phyloP scores from a whole-genome alignment of 2,797 vertebrate species.

The Todus mexicanus region DNA sequence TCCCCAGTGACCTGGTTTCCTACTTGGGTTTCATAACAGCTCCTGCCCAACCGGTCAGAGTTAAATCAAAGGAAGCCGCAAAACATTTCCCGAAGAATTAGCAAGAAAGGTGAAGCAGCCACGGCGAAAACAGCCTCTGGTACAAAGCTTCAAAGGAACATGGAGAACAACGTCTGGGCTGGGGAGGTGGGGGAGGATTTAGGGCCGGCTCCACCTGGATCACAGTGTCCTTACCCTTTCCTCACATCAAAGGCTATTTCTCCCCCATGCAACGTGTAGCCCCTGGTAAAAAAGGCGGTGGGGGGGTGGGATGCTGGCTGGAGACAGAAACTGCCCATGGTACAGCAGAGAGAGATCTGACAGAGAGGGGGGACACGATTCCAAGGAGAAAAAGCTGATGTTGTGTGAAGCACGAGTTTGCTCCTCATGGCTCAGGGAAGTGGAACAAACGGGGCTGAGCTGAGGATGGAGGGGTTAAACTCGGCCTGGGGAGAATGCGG shows the following conservation, averaged over 20 bases:
- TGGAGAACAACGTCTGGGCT: accelerated
- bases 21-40: neutral
- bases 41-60: neutral
- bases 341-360: neutral
- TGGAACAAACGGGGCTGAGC: neutral
- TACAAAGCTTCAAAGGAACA: neutral
- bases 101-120: neutral
- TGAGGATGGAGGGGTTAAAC: neutral
- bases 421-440: neutral
- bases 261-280: neutral
- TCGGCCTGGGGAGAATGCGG: accelerated
- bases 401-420: neutral
- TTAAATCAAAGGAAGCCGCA: neutral
- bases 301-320: neutral
- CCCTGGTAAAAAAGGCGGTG: neutral
- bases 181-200: neutral
- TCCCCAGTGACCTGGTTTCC: neutral
- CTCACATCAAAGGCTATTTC: neutral
- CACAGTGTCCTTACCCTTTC: neutral
- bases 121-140: neutral
- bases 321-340: neutral
- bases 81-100: neutral
- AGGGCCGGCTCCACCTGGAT: neutral
- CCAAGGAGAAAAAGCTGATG: neutral
- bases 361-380: neutral